These are phyloP conservation scores for Antitype chi DNA, from an alignment of 2,888 invertebrate genomes.

Conservation along the genomic window DNA sequence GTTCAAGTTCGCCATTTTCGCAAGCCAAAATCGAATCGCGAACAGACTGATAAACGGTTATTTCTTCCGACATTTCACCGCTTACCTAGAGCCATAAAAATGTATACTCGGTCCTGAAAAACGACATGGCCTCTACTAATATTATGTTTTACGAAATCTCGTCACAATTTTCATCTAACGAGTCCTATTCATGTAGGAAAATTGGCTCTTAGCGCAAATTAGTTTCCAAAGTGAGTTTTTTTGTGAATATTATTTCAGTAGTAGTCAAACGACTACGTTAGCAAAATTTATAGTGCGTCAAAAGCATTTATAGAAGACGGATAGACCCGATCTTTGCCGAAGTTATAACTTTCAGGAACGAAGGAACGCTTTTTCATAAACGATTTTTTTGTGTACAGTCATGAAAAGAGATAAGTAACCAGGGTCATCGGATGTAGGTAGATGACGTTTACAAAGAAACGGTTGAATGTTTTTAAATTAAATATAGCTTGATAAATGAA, in stretches of 20 bases:
- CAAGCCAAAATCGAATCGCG: constrained; percentile 55
- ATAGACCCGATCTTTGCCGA: constrained; percentile 47
- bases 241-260: constrained; percentile 27
- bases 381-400: constrained; percentile 31
- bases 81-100: constrained; percentile 64
- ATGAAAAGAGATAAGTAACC: too few relatives aligned
- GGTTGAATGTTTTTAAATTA: too few relatives aligned
- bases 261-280: constrained; percentile 33
- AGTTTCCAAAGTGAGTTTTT: constrained; percentile 33
- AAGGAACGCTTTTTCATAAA: constrained; percentile 52
- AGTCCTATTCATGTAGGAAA: constrained; percentile 40
- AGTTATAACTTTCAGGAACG: constrained; percentile 29
- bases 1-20: constrained; percentile 53
- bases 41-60: constrained; percentile 68
- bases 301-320: constrained; percentile 52
- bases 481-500: too few relatives aligned
- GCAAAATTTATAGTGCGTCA: constrained; percentile 48
- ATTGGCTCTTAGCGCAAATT: constrained; percentile 30
- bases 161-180: constrained; percentile 45
- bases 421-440: too few relatives aligned
- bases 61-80: constrained; percentile 65
- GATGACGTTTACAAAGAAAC: too few relatives aligned
- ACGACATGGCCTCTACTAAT: constrained; percentile 20
- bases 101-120: constrained; percentile 49
- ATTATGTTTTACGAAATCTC: constrained; percentile 27